Evolutionary conservation across 53 echinoderm and acorn worm species (phyloP).

Genomic region (Holothuria leucospilota): DNA sequence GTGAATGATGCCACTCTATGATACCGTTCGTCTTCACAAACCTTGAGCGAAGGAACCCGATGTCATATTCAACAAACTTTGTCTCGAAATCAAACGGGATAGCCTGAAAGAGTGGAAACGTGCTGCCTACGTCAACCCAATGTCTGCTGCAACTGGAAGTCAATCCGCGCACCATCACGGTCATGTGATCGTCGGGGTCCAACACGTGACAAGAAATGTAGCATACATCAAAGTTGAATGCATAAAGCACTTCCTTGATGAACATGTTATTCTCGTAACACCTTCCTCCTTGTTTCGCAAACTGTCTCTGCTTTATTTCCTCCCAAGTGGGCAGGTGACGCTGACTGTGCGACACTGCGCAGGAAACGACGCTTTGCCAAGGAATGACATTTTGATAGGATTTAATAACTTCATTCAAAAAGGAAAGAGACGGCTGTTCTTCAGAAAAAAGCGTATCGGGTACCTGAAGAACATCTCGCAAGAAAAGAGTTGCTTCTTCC

Average conservation of each 20-base stretch:
- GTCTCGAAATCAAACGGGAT: slow-evolving; percentile 37
- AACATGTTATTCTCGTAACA: slow-evolving; percentile 24
- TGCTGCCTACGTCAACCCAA: slow-evolving; percentile 33
- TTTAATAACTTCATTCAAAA: slow-evolving; percentile 21
- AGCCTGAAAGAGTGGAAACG: slow-evolving; percentile 42
- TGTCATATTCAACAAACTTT: slow-evolving; percentile 12
- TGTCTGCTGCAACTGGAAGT: not conserved
- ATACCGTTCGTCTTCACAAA: slow-evolving; percentile 3
- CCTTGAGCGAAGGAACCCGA: slow-evolving; percentile 8
- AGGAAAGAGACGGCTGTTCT: not conserved
- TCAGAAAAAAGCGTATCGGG: not conserved
- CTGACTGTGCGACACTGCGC: not conserved
- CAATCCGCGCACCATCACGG: not conserved
- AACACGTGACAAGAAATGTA: not conserved
- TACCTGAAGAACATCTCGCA: not conserved
- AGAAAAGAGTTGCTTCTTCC: not conserved
- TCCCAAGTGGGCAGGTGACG: slow-evolving; percentile 19
- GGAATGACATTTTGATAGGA: slow-evolving; percentile 19
- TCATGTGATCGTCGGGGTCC: not conserved
- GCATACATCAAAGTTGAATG: slow-evolving; percentile 24
- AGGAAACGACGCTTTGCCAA: slow-evolving; percentile 31
- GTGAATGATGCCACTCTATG: slow-evolving; percentile 16
- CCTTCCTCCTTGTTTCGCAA: not conserved
- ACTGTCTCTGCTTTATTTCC: not conserved
- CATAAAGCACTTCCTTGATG: slow-evolving; percentile 10